phyloP scores from a whole-genome alignment of 2,113 vertebrate species.

The Andinoacara biseriatus region DNA sequence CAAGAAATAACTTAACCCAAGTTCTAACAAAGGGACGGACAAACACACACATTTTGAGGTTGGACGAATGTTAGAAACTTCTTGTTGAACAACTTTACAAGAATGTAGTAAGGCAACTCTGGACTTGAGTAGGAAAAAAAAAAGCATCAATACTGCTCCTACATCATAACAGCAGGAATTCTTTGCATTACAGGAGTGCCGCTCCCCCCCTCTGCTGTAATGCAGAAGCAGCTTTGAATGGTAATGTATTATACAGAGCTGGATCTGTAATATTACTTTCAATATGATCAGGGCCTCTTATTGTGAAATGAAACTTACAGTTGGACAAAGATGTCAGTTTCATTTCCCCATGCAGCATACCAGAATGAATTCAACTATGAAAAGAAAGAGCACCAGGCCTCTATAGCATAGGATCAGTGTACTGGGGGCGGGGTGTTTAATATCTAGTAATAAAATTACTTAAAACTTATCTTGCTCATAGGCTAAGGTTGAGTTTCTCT shows the following conservation, averaged over 20 bases:
- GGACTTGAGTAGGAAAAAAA: background rate
- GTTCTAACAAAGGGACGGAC: no score
- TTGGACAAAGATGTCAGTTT: background rate
- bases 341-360: background rate
- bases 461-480: background rate
- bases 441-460: background rate
- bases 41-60: background rate
- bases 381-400: background rate
- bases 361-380: background rate
- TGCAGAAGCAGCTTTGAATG: background rate
- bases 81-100: background rate
- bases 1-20: no score
- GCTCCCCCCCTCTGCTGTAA: no score
- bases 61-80: background rate
- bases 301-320: conserved; percentile 36
- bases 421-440: background rate
- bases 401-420: background rate
- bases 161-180: background rate
- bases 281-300: background rate
- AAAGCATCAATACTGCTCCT: background rate
- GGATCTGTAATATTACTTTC: background rate
- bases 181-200: fast-evolving
- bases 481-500: background rate
- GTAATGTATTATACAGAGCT: background rate
- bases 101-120: background rate